Evolutionary conservation across 2,113 vertebrate genomes (phyloP), one percentile per base, ranked within the genome.

Genomic region (Tautogolabrus adspersus): DNA sequence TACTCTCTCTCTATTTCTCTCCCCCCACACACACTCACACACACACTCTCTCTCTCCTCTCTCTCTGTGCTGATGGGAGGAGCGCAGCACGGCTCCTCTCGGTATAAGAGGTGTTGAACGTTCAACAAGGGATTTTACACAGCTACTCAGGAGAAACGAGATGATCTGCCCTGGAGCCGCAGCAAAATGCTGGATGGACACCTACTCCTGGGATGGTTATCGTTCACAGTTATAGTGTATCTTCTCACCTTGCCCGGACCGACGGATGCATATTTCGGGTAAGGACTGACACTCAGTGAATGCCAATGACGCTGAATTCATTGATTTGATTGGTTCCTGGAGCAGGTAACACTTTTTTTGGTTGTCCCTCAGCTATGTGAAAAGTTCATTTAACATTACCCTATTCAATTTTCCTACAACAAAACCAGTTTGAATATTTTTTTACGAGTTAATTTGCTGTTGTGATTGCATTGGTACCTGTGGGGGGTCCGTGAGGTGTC

Each of bases 131-230:
- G 91, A 91, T 91, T 93, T 89, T 90, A 89, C 93, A 93, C 95
- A 94, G 94, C 93, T 93, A 94, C 94, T 93, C 93, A 95, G 94
- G 91, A 95, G 94, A 92, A 96, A 94, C 96, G 96, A 94, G 94
- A 97, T 97, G 96, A 95, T 96, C 95, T 96, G 95, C 95, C 92
- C 94, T 93, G 93, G 96, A 94, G 96, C 93, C 92, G 96, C 94
- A 96, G 95, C 96, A 96, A 96, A 94, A 96, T 97, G 96, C 96
- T 96, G 96, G 96, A 96, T 96, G 96, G 95, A 96, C 95, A 95
- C 94, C 94, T 94, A 93, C 93, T 94, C 93, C 94, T 96, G 95
- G 95, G 95, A 95, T 95, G 96, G 95, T 95, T 95, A 95, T 93
- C 92, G 92, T 91, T 95, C 93, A 94, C 95, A 88, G 89, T 96